phyloP scores from a whole-genome alignment of 2,888 invertebrate genomes.

The Lampropteryx suffumata region DNA sequence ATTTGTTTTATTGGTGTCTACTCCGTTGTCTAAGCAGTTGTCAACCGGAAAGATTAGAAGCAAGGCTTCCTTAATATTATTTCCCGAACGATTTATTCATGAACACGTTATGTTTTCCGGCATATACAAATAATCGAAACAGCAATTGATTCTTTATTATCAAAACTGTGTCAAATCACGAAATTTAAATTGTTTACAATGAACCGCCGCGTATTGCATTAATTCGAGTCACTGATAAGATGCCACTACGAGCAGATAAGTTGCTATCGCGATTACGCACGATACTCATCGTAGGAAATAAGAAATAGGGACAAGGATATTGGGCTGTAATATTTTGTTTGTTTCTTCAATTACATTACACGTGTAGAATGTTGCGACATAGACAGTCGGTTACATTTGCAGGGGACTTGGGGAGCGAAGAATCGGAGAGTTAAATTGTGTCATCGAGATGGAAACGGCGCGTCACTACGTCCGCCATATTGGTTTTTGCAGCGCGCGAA shows the following conservation, averaged over 20 bases:
- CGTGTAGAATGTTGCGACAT: constrained; percentile 70
- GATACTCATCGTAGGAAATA: constrained; percentile 70
- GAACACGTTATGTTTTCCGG: constrained; percentile 25
- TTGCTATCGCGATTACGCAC: constrained; percentile 70
- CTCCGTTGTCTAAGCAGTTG: constrained; percentile 31
- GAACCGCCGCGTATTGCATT: constrained; percentile 59
- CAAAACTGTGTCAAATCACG: constrained; percentile 52
- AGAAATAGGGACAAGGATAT: constrained; percentile 80
- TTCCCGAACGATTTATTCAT: constrained; percentile 23
- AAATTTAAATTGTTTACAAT: constrained; percentile 56
- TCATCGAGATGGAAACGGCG: constrained; percentile 66
- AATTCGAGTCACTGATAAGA: constrained; percentile 67
- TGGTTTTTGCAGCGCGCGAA: constrained; percentile 77
- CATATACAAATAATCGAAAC: constrained; percentile 8
- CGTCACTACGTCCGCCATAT: constrained; percentile 72
- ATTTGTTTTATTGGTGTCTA: constrained; percentile 50
- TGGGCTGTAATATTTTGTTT: constrained; percentile 60
- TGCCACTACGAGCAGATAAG: constrained; percentile 62
- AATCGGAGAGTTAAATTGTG: constrained; percentile 45
- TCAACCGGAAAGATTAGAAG: constrained; percentile 29
- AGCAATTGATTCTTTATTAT: constrained; percentile 33
- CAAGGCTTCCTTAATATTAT: constrained; percentile 25
- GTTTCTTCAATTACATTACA: constrained; percentile 66
- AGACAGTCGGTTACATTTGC: constrained; percentile 35
- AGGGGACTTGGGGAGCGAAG: constrained; percentile 25